Base-by-base conservation (phyloP, 2,888 invertebrate species). In the Napeogenes inachia region DNA sequence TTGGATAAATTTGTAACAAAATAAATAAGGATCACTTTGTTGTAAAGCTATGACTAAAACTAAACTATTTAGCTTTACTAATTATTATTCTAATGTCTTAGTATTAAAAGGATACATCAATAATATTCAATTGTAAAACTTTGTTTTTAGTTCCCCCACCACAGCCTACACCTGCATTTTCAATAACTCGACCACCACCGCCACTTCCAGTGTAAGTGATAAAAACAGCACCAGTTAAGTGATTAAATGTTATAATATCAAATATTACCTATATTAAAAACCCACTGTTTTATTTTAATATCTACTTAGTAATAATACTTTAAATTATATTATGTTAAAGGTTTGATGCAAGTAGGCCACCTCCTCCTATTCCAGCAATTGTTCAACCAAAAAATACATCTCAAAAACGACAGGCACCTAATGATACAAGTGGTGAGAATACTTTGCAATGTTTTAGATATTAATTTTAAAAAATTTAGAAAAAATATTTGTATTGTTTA, bases 301-400 rank as follows among this genome's bases (percentile, higher is more conserved):
- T 38, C 21, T 21, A 21, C 21, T 21, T 21, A 21, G 8, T 8
- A 38, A 38, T 50, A 32, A 4, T 4, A 58, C 57, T 62, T 62
- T 60, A 54, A 55, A 46, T 4, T 61, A n/a, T 13, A 30, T 56
- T n/a, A 53, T 10, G 3, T 54, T 13, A 46, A 58, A 87, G 87
- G 57, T 85, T 82, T 73, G 84, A 86, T 68, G 75, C 82, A 2
- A 80, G 75, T 38, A 76, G 71, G 57, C 88, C 87, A 8, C 88
- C 88, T 3, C 87, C 87, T 0, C 76, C 79, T 21, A 57, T 84
- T 33, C 74, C 75, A 5, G 56, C 64, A 55, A 70, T 63, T 33
- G 54, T 67, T 38, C 68, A 68, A 56, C 35, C 70, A 13, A 71
- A 67, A 63, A 77, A 63, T 68, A 70, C 69, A 47, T 59, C 65